Base-by-base conservation (phyloP, 2,888 invertebrate genomes). In the Quadriops clusia region DNA sequence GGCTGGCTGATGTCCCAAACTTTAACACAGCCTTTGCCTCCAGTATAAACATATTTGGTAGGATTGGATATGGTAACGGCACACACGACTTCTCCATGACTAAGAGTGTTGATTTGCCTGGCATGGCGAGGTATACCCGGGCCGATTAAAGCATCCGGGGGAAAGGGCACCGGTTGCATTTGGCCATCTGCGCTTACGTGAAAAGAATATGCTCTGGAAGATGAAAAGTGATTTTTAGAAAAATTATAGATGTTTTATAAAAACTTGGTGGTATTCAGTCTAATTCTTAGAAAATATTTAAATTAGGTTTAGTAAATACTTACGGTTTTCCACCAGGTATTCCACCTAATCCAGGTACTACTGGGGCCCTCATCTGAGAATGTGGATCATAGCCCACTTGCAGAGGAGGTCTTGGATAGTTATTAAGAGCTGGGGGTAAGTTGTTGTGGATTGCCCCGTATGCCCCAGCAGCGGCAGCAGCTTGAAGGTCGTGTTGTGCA, bases 21-120 rank as follows among this genome's bases (percentile, higher is more conserved):
- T 64, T 90, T 90, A 23, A 90, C 89, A 61, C 87, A 89, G 34
- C 90, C 90, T 64, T 94, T 95, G 40, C 94, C 94, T 14, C 94
- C 97, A 1, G 97, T 97, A 64, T 94, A 97, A n/a, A 94, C 90
- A 60, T 87, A 85, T 46, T 87, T 74, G 39, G 84, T 81, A 36
- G 82, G 78, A 54, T 76, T 69, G 34, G 89, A 85, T 56, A 97
- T 80, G 28, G 95, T 94, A 27, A 97, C 95, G 1, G 94, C 95
- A 60, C 95, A 95, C 17, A 95, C 95, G 23, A 95, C 89, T 60
- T 95, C 95, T 5, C 95, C 95, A 61, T 97, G 95, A 38, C 82
- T 84, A 40, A 95, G 61, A 5, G 87, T 86, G 56, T 86, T 87
- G 46, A 90, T 84, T 54, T 84, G 84, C 8, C 90, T 70, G 24